phyloP scores from a whole-genome alignment of 92 coral and sea anemone genomes.

The Ricordea florida region DNA sequence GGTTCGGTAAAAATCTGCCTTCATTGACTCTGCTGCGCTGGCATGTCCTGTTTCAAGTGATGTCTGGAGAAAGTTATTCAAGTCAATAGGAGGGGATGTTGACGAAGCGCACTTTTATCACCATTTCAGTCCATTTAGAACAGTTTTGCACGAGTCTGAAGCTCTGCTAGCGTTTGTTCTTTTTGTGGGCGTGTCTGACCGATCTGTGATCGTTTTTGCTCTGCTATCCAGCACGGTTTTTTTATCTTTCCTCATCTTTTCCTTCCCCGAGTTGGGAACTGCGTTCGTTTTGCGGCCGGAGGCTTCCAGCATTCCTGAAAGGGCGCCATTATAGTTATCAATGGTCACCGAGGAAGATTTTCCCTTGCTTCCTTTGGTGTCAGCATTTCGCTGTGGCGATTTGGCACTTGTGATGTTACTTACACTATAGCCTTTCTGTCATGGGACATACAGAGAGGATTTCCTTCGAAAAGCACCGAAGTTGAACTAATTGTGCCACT shows the following conservation, averaged over 20 bases:
- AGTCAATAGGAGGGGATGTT: background rate
- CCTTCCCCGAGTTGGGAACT: background rate
- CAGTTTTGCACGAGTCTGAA: background rate
- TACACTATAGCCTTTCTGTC: background rate
- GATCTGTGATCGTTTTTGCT: background rate
- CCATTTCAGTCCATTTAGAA: background rate
- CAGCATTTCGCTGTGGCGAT: background rate
- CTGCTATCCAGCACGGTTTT: background rate
- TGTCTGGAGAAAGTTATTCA: background rate
- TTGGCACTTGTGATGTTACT: background rate
- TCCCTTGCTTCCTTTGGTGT: background rate
- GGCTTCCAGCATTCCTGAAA: background rate
- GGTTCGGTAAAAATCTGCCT: background rate
- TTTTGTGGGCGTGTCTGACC: background rate
- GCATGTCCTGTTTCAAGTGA: background rate
- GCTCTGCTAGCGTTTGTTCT: background rate
- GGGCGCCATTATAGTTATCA: background rate
- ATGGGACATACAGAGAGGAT: background rate
- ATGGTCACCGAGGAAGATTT: background rate
- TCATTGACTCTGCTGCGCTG: background rate
- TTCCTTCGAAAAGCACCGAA: background rate
- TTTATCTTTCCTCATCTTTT: background rate
- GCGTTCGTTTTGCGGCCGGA: too few relatives aligned
- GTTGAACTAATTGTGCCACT: too few relatives aligned
- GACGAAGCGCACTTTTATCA: background rate